A percentile compares a stretch with the other conserved stretches of the same genome.
phyloP scores from a whole-genome alignment of 2,888 invertebrate species.

The Pachycephus smyrnensis region DNA sequence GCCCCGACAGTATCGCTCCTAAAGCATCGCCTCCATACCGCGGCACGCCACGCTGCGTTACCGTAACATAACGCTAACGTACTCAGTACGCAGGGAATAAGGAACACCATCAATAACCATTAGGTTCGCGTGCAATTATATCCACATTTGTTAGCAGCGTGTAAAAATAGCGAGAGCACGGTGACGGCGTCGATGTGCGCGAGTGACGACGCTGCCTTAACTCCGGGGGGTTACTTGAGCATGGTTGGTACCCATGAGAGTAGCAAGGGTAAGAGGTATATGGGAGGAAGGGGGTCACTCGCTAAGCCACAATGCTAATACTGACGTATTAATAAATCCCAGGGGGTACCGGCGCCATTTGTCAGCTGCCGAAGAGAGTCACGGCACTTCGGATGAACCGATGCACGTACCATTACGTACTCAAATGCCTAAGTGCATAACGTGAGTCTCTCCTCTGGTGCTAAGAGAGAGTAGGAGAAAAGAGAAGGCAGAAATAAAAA shows the following conservation, averaged over 20 bases:
- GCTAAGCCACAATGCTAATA: slow-evolving; percentile 23
- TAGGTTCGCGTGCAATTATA: slow-evolving; percentile 61
- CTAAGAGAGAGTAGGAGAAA: neutral
- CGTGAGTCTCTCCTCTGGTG: neutral
- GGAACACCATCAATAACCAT: slow-evolving; percentile 61
- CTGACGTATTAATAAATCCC: slow-evolving; percentile 25
- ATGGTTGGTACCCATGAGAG: neutral
- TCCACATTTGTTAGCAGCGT: slow-evolving; percentile 52
- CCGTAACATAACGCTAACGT: slow-evolving; percentile 34
- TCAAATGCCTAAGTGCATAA: neutral
- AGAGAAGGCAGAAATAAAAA: neutral
- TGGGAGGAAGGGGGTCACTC: slow-evolving; percentile 11
- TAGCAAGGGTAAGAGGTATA: neutral
- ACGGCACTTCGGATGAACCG: neutral
- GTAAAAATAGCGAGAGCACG: slow-evolving; percentile 25
- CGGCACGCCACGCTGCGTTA: slow-evolving; percentile 37
- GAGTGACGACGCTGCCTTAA: neutral
- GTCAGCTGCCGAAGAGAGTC: neutral
- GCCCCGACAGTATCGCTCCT: slow-evolving; percentile 52
- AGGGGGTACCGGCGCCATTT: neutral
- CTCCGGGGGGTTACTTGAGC: neutral
- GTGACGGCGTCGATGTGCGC: neutral
- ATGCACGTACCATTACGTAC: neutral
- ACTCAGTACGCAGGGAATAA: slow-evolving; percentile 34
- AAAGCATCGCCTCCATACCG: slow-evolving; percentile 52